Conservation (phyloP, 92 coral and sea anemone genomes). For the Heteractis magnifica region DNA sequence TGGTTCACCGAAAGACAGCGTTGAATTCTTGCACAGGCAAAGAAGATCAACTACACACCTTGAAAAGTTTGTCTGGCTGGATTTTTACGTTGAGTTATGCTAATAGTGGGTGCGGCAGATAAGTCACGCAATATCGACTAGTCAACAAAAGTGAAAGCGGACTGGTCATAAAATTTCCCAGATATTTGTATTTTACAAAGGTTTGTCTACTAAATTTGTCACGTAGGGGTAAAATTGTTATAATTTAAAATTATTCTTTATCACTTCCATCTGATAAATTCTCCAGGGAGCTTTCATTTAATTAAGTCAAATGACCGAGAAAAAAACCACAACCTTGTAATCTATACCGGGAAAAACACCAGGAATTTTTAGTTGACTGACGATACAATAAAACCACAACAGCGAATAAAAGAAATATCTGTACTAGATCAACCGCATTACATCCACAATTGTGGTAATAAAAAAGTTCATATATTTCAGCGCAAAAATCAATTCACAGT, state of each 20-base stretch:
- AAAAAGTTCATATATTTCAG: background rate
- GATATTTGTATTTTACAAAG: background rate
- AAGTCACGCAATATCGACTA: constrained; percentile 5
- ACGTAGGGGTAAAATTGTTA: background rate
- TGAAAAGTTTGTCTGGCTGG: background rate
- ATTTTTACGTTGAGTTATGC: background rate
- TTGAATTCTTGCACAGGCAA: constrained; percentile 1
- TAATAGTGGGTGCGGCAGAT: constrained; percentile 7
- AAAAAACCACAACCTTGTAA: background rate
- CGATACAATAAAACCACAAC: background rate
- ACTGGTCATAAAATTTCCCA: background rate
- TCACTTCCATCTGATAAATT: background rate
- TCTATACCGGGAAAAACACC: background rate
- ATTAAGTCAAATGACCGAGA: background rate
- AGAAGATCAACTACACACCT: constrained; percentile 20
- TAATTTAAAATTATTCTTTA: background rate
- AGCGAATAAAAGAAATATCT: background rate
- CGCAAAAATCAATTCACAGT: background rate
- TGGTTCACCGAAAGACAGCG: background rate
- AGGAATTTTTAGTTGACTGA: background rate
- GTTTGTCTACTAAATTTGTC: background rate
- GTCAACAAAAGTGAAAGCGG: background rate
- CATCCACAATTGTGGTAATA: constrained; percentile 1
- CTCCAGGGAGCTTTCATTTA: background rate
- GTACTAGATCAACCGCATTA: background rate